Percentiles rank a stretch among this genome's conserved stretches.
phyloP scores from a whole-genome alignment of 2,113 vertebrate genomes.

The Henicopernis longicauda region DNA sequence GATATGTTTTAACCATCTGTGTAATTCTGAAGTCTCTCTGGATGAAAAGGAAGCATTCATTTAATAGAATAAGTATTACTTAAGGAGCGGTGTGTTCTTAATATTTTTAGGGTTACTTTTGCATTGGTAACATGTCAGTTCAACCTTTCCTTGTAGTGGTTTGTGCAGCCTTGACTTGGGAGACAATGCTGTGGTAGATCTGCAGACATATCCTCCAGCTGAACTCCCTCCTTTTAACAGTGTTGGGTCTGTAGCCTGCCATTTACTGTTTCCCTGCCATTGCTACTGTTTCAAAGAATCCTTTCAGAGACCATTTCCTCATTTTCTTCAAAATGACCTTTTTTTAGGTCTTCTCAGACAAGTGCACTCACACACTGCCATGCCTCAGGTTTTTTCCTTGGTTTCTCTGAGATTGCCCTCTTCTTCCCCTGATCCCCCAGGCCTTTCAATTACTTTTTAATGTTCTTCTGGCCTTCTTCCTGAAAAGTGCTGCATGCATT shows the following conservation, averaged over 20 bases:
- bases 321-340: neutral
- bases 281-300: neutral
- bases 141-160: neutral
- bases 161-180: neutral
- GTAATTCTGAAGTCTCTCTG: neutral
- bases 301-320: conserved; percentile 29
- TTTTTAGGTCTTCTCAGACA: conserved; percentile 3
- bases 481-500: neutral
- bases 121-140: neutral
- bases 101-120: neutral
- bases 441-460: conserved; percentile 43
- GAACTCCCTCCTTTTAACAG: neutral
- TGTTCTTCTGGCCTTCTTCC: conserved; percentile 27
- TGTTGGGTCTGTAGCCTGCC: neutral
- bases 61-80: neutral
- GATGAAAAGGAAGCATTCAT: neutral
- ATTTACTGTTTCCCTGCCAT: neutral
- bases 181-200: neutral
- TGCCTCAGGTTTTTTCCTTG: conserved; percentile 15
- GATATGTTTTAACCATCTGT: conserved; percentile 51
- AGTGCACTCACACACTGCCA: neutral
- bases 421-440: neutral
- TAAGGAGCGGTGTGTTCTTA: neutral
- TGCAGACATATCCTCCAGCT: neutral
- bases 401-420: conserved; percentile 25